Conservation (phyloP, 2,888 invertebrate species). For the Invenusta paracnida region DNA sequence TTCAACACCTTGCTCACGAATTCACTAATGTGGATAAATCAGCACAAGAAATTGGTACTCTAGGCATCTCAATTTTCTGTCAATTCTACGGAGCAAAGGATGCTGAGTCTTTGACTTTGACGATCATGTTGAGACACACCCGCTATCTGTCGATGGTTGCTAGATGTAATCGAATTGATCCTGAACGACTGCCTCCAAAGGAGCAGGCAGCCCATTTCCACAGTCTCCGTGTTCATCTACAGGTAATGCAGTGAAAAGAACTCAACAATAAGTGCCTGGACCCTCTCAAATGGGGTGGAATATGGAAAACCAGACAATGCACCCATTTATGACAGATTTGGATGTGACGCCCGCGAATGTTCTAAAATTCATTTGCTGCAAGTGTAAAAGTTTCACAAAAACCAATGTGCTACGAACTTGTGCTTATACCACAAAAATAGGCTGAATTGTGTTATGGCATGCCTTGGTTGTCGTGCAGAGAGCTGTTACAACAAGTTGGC, state of each 20-base stretch:
- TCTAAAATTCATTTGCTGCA: background rate
- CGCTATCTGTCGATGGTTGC: too few species aligned
- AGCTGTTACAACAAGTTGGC: background rate
- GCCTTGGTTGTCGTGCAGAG: background rate
- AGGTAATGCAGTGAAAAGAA: too few species aligned
- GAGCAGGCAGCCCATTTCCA: too few species aligned
- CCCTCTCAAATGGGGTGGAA: too few species aligned
- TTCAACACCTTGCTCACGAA: background rate
- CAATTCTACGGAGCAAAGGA: too few species aligned
- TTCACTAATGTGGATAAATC: background rate
- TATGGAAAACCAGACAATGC: background rate
- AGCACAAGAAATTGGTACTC: background rate
- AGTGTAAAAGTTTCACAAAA: background rate
- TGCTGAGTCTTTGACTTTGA: too few species aligned
- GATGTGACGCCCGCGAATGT: background rate
- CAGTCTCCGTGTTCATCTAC: too few species aligned
- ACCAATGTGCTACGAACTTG: background rate
- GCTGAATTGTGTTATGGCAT: background rate
- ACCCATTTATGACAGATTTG: background rate
- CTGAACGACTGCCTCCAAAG: too few species aligned
- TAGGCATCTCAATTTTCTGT: too few species aligned
- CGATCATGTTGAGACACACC: too few species aligned
- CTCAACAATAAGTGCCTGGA: too few species aligned
- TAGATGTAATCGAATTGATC: too few species aligned
- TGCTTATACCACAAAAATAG: background rate